These are phyloP conservation scores for Trachymyrmex septentrionalis DNA, from an alignment of 1,140 invertebrate genomes.

Conservation along the genomic window DNA sequence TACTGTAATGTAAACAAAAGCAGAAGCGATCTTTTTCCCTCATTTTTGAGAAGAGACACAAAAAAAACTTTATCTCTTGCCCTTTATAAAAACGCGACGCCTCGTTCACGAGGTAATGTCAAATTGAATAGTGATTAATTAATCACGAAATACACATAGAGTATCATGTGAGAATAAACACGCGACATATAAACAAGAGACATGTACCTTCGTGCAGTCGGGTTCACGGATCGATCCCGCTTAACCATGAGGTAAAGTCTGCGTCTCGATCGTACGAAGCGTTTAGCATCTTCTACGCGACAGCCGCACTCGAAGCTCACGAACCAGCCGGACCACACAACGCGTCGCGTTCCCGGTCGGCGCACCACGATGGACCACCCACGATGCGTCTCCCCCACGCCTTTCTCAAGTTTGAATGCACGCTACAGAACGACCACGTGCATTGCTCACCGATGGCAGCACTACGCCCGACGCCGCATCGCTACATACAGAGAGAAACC, in stretches of 20 bases:
- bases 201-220: slow-evolving; percentile 53
- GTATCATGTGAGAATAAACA: slow-evolving; percentile 57
- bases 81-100: background rate
- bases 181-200: slow-evolving; percentile 62
- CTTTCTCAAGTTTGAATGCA: slow-evolving; percentile 72
- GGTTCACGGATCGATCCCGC: slow-evolving; percentile 22
- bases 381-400: slow-evolving; percentile 68
- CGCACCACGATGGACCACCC: slow-evolving; percentile 73
- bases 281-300: slow-evolving; percentile 77
- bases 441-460: slow-evolving; percentile 63
- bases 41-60: background rate
- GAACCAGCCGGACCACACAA: slow-evolving; percentile 78
- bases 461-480: background rate
- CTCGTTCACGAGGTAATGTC: background rate
- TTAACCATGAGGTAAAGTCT: slow-evolving; percentile 59
- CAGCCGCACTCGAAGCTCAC: slow-evolving; percentile 72
- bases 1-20: background rate
- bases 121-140: background rate
- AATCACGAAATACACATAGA: slow-evolving; percentile 52
- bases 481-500: background rate
- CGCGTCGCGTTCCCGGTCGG: slow-evolving; percentile 64
- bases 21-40: background rate
- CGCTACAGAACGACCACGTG: slow-evolving; percentile 18
- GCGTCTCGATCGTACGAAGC: slow-evolving; percentile 69
- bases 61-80: background rate